A percentile compares a stretch with the other conserved stretches of the same genome.
Conservation (phyloP, 2,113 vertebrate genomes). For the Dipodomys stephensi region DNA sequence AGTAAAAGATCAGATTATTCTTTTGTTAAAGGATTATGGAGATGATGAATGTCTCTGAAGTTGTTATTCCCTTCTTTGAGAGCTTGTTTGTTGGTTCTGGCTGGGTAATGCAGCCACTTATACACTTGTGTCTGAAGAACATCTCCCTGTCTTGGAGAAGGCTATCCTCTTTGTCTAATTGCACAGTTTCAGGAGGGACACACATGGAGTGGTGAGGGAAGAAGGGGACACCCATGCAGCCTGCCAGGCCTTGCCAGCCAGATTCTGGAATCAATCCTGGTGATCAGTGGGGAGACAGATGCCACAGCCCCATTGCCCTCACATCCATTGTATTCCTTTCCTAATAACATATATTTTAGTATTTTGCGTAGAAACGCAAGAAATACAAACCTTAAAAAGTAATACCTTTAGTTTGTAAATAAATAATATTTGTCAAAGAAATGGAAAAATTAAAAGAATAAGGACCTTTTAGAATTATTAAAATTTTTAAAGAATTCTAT, state of each 20-base stretch:
- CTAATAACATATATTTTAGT: conserved; percentile 50
- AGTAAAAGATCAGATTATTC: conserved; percentile 43
- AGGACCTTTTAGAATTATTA: conserved; percentile 43
- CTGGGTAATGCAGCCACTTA: too few relatives aligned
- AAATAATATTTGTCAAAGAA: conserved; percentile 58
- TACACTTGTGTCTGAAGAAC: too few relatives aligned
- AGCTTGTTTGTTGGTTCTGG: too few relatives aligned
- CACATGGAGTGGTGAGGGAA: too few relatives aligned
- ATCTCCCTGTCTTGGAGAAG: too few relatives aligned
- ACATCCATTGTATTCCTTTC: not conserved
- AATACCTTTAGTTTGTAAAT: conserved; percentile 50
- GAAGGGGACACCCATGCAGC: too few relatives aligned
- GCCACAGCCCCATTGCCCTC: too few relatives aligned
- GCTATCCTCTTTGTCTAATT: too few relatives aligned
- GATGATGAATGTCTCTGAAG: conserved; percentile 22
- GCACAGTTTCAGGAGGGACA: too few relatives aligned
- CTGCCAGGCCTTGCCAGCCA: too few relatives aligned
- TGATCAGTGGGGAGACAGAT: too few relatives aligned
- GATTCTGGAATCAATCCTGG: too few relatives aligned
- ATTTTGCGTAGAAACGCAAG: conserved; percentile 43
- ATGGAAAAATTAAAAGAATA: conserved; percentile 42
- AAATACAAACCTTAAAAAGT: conserved; percentile 45
- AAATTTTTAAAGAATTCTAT: conserved; percentile 47
- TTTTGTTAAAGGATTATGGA: conserved; percentile 35
- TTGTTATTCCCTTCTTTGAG: conserved; percentile 5